Evolutionary conservation across 1,140 invertebrate genomes (phyloP), one percentile per base, ranked within the genome.

Genomic region (Polypedilum vanderplanki): DNA sequence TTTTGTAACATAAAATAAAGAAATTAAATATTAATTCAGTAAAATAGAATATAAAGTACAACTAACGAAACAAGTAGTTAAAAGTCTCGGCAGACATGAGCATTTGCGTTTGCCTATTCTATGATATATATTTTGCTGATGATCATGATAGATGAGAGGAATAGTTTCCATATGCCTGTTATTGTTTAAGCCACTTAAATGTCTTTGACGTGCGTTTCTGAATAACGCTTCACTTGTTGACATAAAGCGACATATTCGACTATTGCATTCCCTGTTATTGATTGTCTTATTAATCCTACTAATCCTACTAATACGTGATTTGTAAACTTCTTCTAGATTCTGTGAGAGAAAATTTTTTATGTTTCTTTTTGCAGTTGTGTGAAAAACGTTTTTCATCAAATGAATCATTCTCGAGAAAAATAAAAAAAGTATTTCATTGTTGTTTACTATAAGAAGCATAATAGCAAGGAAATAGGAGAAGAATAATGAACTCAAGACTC

Each of bases 241-340:
- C 10, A 18, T 7, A 18, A 70, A 70, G 65, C 65, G 65, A 70
- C 65, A 70, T 22, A 70, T 70, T 22, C 18, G 65, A 70, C 65
- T 70, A 70, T 70, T 70, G 20, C 65, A 70, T 70, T 70, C 65
- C 20, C 17, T 70, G 65, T 70, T 70, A 70, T 70, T 70, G 65
- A 70, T 70, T 70, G 65, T 70, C 9, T 70, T 70, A 18, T 18
- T 70, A 70, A 70, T 18, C 18, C 65, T 70, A 70, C 65, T 70
- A 70, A 70, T 18, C 18, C 65, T 70, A 70, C 65, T 70, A 70
- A 70, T 70, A 70, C 65, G 65, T 20, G n/a, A 18, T 70, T 22
- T n/a, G 20, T 70, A 70, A 70, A 70, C 18, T 7, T 20, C 20
- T 18, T 70, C 18, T 70, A 70, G 2, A 12, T 70, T 18, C 65